These are phyloP conservation scores for Trachelus tabidus DNA, from an alignment of 2,888 invertebrate genomes.

Conservation along the genomic window DNA sequence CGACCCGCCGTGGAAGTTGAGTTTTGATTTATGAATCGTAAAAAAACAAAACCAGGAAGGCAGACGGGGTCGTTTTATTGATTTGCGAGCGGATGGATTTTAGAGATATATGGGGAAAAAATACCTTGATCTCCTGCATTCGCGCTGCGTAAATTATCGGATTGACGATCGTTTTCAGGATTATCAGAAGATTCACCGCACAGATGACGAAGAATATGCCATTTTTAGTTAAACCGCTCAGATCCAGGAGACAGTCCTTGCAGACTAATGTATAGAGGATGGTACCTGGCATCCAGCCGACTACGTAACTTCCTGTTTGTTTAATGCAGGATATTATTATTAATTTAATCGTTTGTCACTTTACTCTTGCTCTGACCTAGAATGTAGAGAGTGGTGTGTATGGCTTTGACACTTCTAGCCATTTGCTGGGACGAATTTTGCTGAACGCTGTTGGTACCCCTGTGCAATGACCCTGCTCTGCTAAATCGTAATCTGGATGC, in stretches of 20 bases:
- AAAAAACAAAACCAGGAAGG: not conserved
- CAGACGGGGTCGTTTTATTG: not conserved
- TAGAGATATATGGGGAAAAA: not conserved
- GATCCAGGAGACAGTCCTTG: constrained; percentile 61
- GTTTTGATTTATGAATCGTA: not conserved
- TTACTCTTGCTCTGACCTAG: constrained; percentile 62
- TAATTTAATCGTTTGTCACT: constrained; percentile 52
- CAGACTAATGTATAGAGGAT: constrained; percentile 71
- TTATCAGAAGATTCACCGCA: constrained; percentile 69
- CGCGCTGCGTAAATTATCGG: constrained; percentile 76
- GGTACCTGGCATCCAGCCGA: constrained; percentile 75
- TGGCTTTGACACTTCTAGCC: constrained; percentile 69
- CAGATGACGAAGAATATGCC: constrained; percentile 50
- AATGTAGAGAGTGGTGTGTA: constrained; percentile 74
- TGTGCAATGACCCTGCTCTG: constrained; percentile 53
- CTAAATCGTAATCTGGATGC: constrained; percentile 65
- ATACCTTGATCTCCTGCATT: constrained; percentile 74
- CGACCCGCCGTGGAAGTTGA: not conserved
- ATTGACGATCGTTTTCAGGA: constrained; percentile 73
- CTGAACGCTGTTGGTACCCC: constrained; percentile 24
- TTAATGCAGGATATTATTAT: not conserved
- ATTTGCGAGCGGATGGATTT: not conserved
- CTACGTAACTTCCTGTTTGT: constrained; percentile 63
- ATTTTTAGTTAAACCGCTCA: constrained; percentile 31
- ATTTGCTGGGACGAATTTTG: constrained; percentile 51